These are phyloP conservation scores for Syngnathus scovelli DNA, from an alignment of 2,113 vertebrate genomes.

Conservation along the genomic window DNA sequence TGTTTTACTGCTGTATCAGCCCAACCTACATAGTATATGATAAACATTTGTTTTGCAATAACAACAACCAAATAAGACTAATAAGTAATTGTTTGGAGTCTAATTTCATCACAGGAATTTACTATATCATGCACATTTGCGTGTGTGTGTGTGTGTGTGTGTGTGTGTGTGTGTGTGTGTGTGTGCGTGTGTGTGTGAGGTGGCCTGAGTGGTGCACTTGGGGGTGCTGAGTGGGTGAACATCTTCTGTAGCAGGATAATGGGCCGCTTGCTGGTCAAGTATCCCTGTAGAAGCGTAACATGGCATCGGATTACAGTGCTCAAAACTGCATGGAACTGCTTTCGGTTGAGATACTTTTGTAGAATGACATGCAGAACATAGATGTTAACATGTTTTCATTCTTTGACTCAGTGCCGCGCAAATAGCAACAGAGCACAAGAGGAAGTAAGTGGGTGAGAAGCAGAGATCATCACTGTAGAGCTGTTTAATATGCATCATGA, in stretches of 20 bases:
- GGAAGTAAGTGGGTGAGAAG: conserved; percentile 62
- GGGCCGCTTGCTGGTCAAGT: conserved; percentile 9
- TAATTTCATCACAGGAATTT: too few species aligned
- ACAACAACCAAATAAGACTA: too few species aligned
- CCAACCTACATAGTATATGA: too few species aligned
- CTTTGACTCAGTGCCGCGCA: conserved; percentile 53
- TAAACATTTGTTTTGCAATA: too few species aligned
- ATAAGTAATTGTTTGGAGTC: too few species aligned
- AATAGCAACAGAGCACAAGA: conserved; percentile 60
- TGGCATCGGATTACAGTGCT: neutral
- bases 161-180: conserved; percentile 3
- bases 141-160: conserved; percentile 7
- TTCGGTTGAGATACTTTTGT: neutral
- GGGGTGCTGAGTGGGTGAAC: conserved; percentile 39
- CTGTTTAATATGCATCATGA: conserved; percentile 58
- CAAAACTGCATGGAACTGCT: neutral
- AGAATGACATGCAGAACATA: neutral
- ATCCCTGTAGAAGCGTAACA: neutral
- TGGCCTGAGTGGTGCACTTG: conserved; percentile 22
- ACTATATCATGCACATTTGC: conserved; percentile 12
- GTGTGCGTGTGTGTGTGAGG: conserved; percentile 8
- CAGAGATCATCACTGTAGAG: conserved; percentile 43
- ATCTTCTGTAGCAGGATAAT: conserved; percentile 13
- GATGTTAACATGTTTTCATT: conserved; percentile 7
- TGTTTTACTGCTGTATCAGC: too few species aligned